Percentiles rank a stretch among this genome's conserved stretches.
phyloP scores from a whole-genome alignment of 2,797 vertebrate species.

The Nannoperca obscura region DNA sequence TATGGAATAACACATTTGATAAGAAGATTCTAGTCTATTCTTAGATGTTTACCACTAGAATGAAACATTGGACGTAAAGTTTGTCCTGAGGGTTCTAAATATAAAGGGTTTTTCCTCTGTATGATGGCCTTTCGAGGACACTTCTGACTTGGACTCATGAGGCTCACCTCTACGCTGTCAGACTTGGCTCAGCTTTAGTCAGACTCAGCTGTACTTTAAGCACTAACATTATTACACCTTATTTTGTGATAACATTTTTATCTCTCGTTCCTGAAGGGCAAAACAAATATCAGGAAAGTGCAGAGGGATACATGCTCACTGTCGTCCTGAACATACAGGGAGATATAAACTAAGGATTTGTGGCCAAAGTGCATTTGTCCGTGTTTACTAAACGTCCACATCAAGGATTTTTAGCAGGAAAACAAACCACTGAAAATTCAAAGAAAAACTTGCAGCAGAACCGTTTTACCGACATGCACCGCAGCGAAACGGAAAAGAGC shows the following conservation, averaged over 20 bases:
- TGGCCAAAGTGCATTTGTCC: background rate
- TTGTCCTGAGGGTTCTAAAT: background rate
- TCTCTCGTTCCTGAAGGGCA: background rate
- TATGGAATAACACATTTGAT: background rate
- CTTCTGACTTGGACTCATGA: background rate
- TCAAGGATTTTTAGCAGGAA: too few relatives aligned
- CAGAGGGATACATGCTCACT: background rate
- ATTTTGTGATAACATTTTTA: background rate
- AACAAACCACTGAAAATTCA: too few relatives aligned
- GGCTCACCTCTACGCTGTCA: background rate
- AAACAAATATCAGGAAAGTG: background rate
- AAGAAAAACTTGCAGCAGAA: background rate
- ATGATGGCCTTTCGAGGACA: slow-evolving; percentile 5
- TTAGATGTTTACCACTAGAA: background rate
- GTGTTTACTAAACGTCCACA: background rate
- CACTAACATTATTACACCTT: background rate
- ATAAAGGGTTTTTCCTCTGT: background rate
- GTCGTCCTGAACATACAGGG: background rate
- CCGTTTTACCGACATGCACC: background rate
- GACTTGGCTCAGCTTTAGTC: background rate
- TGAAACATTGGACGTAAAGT: background rate
- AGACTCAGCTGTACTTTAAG: background rate
- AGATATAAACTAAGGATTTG: too few relatives aligned
- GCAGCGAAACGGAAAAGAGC: too few relatives aligned
- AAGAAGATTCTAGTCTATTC: background rate